phyloP scores from a whole-genome alignment of 2,113 vertebrate genomes.

The Cyanoramphus novaezelandiae region DNA sequence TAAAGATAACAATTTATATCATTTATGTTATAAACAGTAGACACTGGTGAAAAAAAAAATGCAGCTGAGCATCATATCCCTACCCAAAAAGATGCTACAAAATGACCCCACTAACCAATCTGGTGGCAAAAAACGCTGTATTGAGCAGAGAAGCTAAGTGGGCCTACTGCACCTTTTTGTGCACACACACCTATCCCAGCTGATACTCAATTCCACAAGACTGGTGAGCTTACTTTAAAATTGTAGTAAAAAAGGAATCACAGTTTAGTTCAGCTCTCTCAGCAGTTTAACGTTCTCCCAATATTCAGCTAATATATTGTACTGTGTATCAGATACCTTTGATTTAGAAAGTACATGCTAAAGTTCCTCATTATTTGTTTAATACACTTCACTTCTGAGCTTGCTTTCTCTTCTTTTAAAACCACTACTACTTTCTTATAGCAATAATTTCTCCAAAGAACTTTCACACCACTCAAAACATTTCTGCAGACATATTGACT shows the following conservation, averaged over 20 bases:
- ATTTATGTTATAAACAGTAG: neutral
- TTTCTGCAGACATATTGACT: neutral
- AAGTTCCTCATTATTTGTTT: neutral
- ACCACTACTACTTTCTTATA: neutral
- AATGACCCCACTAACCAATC: neutral
- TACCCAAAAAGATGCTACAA: neutral
- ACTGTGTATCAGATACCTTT: neutral
- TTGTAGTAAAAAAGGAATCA: neutral
- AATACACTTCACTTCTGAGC: neutral
- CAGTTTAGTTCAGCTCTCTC: neutral
- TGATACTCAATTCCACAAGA: neutral
- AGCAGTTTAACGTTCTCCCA: neutral
- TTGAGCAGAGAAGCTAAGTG: neutral
- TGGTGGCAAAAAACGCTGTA: neutral
- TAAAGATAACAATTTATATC: neutral
- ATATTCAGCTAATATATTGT: neutral
- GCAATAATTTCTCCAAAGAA: neutral
- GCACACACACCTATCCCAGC: neutral
- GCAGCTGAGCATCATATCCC: neutral
- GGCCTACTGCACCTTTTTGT: neutral
- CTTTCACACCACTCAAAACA: neutral
- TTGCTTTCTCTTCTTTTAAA: neutral
- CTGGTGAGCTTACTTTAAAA: neutral
- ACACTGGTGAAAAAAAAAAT: neutral
- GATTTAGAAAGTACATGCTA: neutral